Evolutionary conservation across 2,113 vertebrate genomes (phyloP), one percentile per base, ranked within the genome.

Genomic region (Chaetops frenatus): DNA sequence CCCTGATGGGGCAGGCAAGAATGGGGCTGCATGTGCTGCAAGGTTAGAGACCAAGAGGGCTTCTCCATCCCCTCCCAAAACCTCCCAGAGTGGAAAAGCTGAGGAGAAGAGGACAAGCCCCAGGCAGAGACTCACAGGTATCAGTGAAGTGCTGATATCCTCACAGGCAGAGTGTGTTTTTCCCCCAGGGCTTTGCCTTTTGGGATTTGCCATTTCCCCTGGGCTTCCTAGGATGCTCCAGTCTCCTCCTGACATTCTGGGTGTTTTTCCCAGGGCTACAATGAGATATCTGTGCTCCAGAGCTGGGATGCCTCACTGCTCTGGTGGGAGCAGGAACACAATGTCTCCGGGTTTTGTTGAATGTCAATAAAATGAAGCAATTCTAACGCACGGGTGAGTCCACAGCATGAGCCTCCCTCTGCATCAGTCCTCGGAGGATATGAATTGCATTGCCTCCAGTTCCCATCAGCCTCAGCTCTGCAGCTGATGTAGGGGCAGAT

Each of bases 351-450:
- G 33, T 93, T 95, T 35, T 81, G 76, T 44, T 86, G 86, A 81
- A 81, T 12, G 6, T 31, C 4, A 58, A 67, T 51, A 88, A 94
- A 96, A 95, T 83, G 62, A 95, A 92, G 88, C 88, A 88, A 93
- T 88, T 74, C 73, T 65, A 81, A 83, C 0, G 1, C 76, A 70
- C 0, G 29, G 64, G 61, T 94, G 94, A 97, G 88, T 92, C 65
- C 72, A 56, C 1, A 5, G 47, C 15, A 9, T 5, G 54, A 96
- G 60, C 66, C 77, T 94, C 77, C 54, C 73, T 66, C 77, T 91
- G 50, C 81, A 77, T 92, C 85, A 92, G 60, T 77, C 83, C 88
- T 81, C 1, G 0, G 86, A 91, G 91, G 74, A 85, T 61, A 82
- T 2, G 11, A 83, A 92, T 73, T 83, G 76, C 71, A 25, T 36